A percentile compares a stretch with the other conserved stretches of the same genome.
phyloP scores from a whole-genome alignment of 1,140 invertebrate species.

The Sminthurides bifidus region DNA sequence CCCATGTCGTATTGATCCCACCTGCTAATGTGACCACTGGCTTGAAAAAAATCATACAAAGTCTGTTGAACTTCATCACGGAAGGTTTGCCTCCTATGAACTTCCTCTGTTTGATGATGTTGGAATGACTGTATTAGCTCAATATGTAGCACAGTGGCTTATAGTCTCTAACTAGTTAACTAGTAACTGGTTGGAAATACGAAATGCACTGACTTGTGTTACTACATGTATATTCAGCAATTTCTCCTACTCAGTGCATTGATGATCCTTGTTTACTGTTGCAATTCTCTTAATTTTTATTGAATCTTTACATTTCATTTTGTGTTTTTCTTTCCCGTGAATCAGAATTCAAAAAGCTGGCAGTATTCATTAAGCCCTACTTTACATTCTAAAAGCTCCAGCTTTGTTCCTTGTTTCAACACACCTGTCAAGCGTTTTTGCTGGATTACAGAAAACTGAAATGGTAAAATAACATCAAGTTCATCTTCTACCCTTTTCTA shows the following conservation, averaged over 20 bases:
- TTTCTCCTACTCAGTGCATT: no score
- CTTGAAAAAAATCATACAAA: slow-evolving; percentile 5
- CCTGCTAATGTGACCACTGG: background rate
- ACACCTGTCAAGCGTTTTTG: background rate
- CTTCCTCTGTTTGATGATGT: background rate
- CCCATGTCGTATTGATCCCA: slow-evolving; percentile 22
- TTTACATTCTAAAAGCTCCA: background rate
- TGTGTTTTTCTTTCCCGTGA: no score
- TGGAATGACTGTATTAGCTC: background rate
- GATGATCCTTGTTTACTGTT: no score
- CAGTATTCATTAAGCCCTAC: background rate
- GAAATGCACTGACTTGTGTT: background rate
- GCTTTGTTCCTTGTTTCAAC: no score
- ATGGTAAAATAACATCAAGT: background rate
- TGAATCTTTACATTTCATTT: no score
- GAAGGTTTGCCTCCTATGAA: background rate
- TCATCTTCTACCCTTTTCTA: background rate
- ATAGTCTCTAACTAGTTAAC: no score
- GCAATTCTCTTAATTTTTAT: no score
- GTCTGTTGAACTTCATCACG: background rate
- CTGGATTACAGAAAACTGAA: no score
- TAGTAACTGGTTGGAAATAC: background rate
- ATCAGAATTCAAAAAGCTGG: no score
- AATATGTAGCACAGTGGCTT: background rate
- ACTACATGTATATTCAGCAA: no score